Evolutionary conservation across 2,797 vertebrate genomes (phyloP), one percentile per base, ranked within the genome.

Genomic region (Melanotaenia maccullochi): DNA sequence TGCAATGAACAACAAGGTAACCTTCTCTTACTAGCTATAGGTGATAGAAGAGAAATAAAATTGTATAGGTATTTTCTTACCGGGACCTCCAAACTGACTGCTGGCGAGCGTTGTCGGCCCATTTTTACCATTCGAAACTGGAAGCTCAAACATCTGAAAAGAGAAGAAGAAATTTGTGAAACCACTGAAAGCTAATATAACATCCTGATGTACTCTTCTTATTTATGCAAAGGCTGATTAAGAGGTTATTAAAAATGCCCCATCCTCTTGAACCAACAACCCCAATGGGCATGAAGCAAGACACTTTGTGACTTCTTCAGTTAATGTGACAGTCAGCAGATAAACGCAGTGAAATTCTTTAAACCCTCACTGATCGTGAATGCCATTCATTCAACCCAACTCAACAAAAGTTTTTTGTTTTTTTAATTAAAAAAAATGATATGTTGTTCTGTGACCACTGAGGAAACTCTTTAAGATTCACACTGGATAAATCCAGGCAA

Each of bases 131-230:
- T 96, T 97, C 83, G 96, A 90, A 89, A 96, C 95, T 18, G 97
- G 97, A 85, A 96, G 94, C 25, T 97, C 97, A 91, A 99, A 99
- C 97, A 99, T 99, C 97, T 99, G 84, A 78, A 94, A 91, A 78
- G 85, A 85, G 59, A 87, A 35, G 36, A 74, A 75, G 3, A 7
- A 59, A 70, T 73, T 2, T 32, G 59, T 82, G 5, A 77, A 66
- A 76, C 9, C 28, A 60, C 13, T 51, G 8, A 1, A 57, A 60
- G n/a, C 44, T 25, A 51, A 40, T 55, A 2, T n/a, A n/a, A 67
- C 3, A 61, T 38, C 65, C 33, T 60, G 42, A 8, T 61, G 22
- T 61, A 36, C 55, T n/a, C 20, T 78, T 14, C 62, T 71, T 9
- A 36, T 68, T 72, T 73, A 59, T 54, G 49, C 16, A 74, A 79